Evolutionary conservation across 2,888 invertebrate species (phyloP), one percentile per base, ranked within the genome.

Genomic region (Acleris holmiana): DNA sequence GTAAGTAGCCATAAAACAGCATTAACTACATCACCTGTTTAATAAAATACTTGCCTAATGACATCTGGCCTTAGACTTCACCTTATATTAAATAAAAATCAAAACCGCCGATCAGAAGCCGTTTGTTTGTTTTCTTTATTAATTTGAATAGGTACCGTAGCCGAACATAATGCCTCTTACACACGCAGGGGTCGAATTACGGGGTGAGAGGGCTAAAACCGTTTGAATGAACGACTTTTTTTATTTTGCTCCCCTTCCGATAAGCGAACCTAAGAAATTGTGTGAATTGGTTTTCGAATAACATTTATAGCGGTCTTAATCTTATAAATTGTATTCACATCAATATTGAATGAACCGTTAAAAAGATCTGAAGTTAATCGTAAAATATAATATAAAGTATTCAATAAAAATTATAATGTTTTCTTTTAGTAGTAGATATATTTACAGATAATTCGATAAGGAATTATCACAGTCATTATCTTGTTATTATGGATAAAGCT

Each of bases 181-280:
- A 76, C 79, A 78, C 78, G 73, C 76, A 84, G 81, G 84, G 87
- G 83, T 80, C 80, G 80, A 73, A 73, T 80, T 83, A 77, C 76
- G 74, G 74, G 75, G 71, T 77, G 17, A 15, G 44, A 72, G 77
- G 55, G 57, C 19, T 47, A 35, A 47, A 46, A 48, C 19, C 29
- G 40, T 50, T 41, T 57, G 60, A 44, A 56, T 50, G 57, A 61
- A 50, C 61, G 53, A 54, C 57, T 53, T 66, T 55, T 66, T 57
- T 66, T 40, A 41, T 17, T 29, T 23, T 49, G 66, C 60, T 60
- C 78, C 75, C 73, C 76, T 76, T 71, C 66, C 72, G 77, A 76
- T 76, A 78, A 75, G 75, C 78, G 76, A 78, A 76, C 76, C 77
- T 78, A 69, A 66, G 61, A 68, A 67, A 73, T 70, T 74, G 76